phyloP scores from a whole-genome alignment of 2,888 invertebrate genomes.

The Chironomus tentans region DNA sequence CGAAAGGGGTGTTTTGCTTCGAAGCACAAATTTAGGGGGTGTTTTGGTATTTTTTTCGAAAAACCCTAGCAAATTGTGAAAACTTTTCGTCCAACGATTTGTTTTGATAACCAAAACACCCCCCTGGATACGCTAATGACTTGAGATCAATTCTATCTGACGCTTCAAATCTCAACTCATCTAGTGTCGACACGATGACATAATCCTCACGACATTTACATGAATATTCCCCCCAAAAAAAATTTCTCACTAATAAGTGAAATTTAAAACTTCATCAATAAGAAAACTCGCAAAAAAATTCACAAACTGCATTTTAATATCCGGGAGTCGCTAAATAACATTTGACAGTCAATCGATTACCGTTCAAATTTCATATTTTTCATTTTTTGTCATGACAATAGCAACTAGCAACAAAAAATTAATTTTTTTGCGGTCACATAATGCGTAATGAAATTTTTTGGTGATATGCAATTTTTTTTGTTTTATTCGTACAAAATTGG shows the following conservation, averaged over 20 bases:
- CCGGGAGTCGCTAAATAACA: neutral
- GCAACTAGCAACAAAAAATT: neutral
- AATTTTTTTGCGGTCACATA: neutral
- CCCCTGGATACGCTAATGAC: no score
- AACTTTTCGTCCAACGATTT: no score
- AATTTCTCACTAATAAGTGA: neutral
- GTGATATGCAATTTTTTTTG: neutral
- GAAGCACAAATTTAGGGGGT: no score
- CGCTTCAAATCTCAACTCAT: no score
- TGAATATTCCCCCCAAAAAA: neutral
- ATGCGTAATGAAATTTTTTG: no score
- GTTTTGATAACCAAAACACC: no score
- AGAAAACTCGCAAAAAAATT: neutral
- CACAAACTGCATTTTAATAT: neutral
- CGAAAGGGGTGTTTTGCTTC: no score
- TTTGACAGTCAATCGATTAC: neutral
- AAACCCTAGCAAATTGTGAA: no score
- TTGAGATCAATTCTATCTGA: no score
- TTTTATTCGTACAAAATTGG: neutral
- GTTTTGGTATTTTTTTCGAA: no score
- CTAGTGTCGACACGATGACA: no score
- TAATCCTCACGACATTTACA: no score
- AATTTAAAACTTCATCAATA: neutral
- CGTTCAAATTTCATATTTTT: conserved; percentile 1
- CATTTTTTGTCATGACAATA: neutral